These are phyloP conservation scores for Addax nasomaculatus DNA, from an alignment of 2,113 vertebrate species.

Conservation along the genomic window DNA sequence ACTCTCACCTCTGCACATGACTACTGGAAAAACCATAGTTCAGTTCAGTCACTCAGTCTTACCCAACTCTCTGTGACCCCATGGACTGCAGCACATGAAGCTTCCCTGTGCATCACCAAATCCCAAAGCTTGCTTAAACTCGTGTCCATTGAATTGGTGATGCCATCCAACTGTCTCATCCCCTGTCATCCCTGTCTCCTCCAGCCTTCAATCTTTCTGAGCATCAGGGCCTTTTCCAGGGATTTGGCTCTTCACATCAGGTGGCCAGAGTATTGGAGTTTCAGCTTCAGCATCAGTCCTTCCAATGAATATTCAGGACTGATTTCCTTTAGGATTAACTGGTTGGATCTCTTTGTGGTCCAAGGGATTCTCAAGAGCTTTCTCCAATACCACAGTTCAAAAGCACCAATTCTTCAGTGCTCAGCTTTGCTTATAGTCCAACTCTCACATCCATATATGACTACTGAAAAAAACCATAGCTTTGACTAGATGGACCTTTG, in stretches of 20 bases:
- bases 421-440: not conserved
- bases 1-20: not conserved
- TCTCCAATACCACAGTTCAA: not conserved
- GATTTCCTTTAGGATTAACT: not conserved
- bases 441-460: not conserved
- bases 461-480: not conserved
- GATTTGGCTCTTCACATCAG: not conserved
- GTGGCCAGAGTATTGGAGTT: not conserved
- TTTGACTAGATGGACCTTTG: not conserved
- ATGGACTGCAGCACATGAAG: not conserved
- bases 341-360: not conserved
- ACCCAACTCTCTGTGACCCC: not conserved
- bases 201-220: not conserved
- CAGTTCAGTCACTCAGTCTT: not conserved
- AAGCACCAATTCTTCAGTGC: accelerated
- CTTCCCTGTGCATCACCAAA: not conserved
- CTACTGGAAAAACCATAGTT: not conserved
- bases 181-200: accelerated
- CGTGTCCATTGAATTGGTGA: not conserved
- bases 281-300: not conserved
- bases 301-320: not conserved
- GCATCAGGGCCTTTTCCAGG: not conserved
- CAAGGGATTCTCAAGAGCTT: not conserved
- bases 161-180: not conserved
- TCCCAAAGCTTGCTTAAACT: not conserved